Evolutionary conservation across 1,140 invertebrate genomes (phyloP).

Genomic region (Drosophila navojoa): DNA sequence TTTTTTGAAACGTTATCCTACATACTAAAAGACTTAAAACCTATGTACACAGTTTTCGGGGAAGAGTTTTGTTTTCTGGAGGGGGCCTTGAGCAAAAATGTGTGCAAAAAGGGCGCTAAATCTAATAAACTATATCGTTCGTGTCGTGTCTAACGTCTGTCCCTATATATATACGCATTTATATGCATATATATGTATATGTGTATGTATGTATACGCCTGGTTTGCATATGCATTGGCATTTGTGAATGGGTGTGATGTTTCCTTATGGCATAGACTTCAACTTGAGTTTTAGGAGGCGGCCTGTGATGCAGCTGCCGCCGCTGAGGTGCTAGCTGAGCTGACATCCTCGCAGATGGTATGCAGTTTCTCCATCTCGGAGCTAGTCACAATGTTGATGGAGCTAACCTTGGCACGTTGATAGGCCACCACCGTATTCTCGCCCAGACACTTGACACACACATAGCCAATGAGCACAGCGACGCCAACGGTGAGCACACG

Average conservation of each 20-base stretch:
- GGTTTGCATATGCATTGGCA: conserved; percentile 24
- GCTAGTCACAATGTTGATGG: conserved; percentile 89
- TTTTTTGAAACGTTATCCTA: conserved; percentile 49
- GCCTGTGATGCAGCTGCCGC: conserved; percentile 41
- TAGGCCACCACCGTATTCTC: conserved; percentile 94
- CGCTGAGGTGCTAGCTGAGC: conserved; percentile 60
- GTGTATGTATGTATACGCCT: neutral
- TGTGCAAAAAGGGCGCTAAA: conserved; percentile 64
- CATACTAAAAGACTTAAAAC: conserved; percentile 45
- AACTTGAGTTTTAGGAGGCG: conserved; percentile 45
- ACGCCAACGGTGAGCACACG: conserved; percentile 91
- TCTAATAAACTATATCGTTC: conserved; percentile 46
- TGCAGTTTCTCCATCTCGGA: conserved; percentile 81
- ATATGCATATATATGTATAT: neutral
- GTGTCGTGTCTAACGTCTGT: conserved; percentile 30
- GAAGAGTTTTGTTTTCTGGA: conserved; percentile 24
- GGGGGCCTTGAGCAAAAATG: conserved; percentile 67
- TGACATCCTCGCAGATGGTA: conserved; percentile 81
- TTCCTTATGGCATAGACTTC: conserved; percentile 26
- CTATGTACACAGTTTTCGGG: conserved; percentile 67
- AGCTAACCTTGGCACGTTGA: conserved; percentile 94
- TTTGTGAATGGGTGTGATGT: conserved; percentile 24
- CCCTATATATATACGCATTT: neutral
- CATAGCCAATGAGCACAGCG: conserved; percentile 92
- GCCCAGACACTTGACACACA: conserved; percentile 92